Evolutionary conservation across 2,113 vertebrate species (phyloP), one percentile per base, ranked within the genome.

Genomic region (Oncorhynchus gorbuscha): DNA sequence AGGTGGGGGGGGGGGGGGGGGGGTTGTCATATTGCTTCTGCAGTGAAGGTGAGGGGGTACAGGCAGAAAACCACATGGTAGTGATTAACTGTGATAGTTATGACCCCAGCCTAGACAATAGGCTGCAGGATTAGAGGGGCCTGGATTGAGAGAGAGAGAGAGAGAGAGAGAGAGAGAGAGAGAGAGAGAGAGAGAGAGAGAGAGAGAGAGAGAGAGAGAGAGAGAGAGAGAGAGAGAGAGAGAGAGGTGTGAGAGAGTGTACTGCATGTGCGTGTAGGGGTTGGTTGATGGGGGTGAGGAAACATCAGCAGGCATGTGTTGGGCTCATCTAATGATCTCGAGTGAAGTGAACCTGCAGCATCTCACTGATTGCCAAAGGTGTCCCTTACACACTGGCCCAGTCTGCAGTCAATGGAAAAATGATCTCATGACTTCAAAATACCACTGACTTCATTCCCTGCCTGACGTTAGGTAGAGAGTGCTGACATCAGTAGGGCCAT

Each of bases 361-460:
- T 83, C 81, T 84, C 87, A 82, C 88, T 85, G 75, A 86, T 87
- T 86, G 85, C 77, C 83, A 83, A 72, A 92, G 89, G 91, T 93
- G 91, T 93, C 89, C 82, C 79, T 93, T 91, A 93, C 92, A 90
- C 76, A 24, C 35, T 80, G 79, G 72, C 81, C 85, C 81, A 81
- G 82, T 89, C 85, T 83, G 83, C 84, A 83, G 85, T 87, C 86
- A 86, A 85, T 80, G 92, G 91, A 91, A 93, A 93, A 90, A 92
- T 90, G 89, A 94, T 89, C 92, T 93, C 93, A 92, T 87, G 77
- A 81, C 88, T 79, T 86, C 82, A 83, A 88, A 88, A 89, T 86
- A 39, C 76, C 78, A 72, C 89, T 91, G 92, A 92, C 85, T 89
- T 91, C 88, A 91, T 90, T 74, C 68, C 76, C 86, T 45, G 39